phyloP scores from a whole-genome alignment of 2,888 invertebrate genomes.

The Nephrocerus scutellatus region DNA sequence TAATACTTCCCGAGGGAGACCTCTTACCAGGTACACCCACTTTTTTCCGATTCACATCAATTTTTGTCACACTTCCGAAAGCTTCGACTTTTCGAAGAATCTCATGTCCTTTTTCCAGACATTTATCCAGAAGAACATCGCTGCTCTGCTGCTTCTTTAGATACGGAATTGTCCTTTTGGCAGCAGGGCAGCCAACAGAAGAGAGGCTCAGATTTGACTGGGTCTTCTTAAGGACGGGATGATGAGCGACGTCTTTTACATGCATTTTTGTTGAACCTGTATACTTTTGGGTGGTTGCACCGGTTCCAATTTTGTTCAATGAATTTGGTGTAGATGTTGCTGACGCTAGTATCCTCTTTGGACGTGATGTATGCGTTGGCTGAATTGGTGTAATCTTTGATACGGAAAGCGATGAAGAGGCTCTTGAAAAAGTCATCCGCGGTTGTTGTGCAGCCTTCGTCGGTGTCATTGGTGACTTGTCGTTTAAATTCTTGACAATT shows the following conservation, averaged over 20 bases:
- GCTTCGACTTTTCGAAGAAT: slow-evolving; percentile 43
- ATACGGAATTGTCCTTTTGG: no score
- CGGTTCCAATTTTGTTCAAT: slow-evolving; percentile 24
- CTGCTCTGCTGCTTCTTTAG: slow-evolving; percentile 23
- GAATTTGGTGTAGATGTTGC: slow-evolving; percentile 25
- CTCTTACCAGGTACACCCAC: neutral
- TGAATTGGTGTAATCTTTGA: slow-evolving; percentile 10
- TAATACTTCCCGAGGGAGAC: no score
- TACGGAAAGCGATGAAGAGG: slow-evolving; percentile 10
- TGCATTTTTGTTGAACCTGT: slow-evolving; percentile 12
- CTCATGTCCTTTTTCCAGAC: slow-evolving; percentile 44
- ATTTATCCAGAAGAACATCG: slow-evolving; percentile 43
- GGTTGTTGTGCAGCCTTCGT: no score
- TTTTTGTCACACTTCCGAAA: slow-evolving; percentile 24
- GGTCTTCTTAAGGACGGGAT: slow-evolving; percentile 15
- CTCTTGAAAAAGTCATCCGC: slow-evolving; percentile 11
- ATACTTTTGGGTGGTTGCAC: slow-evolving; percentile 5
- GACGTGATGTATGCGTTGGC: slow-evolving; percentile 4
- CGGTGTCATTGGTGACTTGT: slow-evolving; percentile 11
- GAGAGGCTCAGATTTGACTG: no score
- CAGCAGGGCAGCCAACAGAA: no score
- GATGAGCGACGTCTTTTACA: slow-evolving; percentile 12
- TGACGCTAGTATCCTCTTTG: slow-evolving; percentile 16
- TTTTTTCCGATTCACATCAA: neutral
- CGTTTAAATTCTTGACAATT: slow-evolving; percentile 24